Conservation (phyloP, 2,113 vertebrate genomes). For the Campylomormyrus numenius region DNA sequence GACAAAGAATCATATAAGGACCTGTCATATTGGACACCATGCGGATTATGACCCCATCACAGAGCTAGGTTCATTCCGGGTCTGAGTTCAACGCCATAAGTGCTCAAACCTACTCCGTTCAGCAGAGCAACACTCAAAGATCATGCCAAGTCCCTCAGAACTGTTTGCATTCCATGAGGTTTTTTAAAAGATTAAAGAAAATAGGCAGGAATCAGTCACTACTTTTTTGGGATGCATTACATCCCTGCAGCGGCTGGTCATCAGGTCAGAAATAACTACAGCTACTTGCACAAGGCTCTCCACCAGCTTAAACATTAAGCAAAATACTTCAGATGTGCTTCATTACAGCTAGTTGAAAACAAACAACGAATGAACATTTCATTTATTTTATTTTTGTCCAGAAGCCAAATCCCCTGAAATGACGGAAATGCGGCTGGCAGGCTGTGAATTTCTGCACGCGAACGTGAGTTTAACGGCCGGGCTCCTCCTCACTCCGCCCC, state of each 20-base stretch:
- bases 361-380: neutral
- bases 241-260: neutral
- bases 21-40: neutral
- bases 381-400: neutral
- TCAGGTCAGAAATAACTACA: neutral
- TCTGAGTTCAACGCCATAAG: neutral
- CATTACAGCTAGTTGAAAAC: neutral
- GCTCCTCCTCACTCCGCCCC: neutral
- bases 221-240: neutral
- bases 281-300: neutral
- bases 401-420: neutral
- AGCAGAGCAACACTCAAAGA: neutral
- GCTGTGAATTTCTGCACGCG: neutral
- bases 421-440: neutral
- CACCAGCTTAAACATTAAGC: neutral
- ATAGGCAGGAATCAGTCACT: neutral
- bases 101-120: neutral
- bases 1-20: neutral
- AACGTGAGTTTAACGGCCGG: neutral
- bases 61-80: neutral
- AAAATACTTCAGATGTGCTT: neutral
- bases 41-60: neutral
- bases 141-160: neutral
- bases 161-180: neutral
- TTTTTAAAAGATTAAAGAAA: neutral